These are phyloP conservation scores for Pollenia amentaria DNA, from an alignment of 2,888 invertebrate genomes.

Conservation along the genomic window DNA sequence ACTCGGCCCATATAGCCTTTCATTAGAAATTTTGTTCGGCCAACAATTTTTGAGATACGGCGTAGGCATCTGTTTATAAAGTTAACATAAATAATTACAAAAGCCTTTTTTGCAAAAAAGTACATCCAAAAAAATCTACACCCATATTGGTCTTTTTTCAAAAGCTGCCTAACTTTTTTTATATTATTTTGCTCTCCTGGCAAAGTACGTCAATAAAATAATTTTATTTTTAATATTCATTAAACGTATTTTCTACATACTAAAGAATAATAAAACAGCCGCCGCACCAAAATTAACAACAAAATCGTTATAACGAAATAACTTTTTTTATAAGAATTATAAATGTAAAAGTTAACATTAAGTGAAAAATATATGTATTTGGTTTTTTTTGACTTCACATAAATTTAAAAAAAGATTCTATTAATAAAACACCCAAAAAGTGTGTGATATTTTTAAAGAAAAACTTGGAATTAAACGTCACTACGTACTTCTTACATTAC, in stretches of 20 bases:
- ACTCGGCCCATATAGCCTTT: no score
- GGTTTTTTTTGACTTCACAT: constrained; percentile 13
- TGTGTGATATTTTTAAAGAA: neutral
- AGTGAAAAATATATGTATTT: neutral
- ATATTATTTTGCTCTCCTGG: neutral
- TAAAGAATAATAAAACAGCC: constrained; percentile 6
- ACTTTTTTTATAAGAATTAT: constrained; percentile 7
- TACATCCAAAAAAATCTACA: neutral
- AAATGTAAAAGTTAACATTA: constrained; percentile 43
- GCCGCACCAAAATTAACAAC: neutral
- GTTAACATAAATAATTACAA: no score
- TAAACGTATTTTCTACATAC: constrained; percentile 50
- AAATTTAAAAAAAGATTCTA: constrained; percentile 13
- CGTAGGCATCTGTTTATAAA: no score
- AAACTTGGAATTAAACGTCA: no score
- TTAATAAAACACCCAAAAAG: constrained; percentile 25
- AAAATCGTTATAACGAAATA: constrained; percentile 35
- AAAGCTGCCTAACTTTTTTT: neutral
- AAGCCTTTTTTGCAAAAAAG: neutral
- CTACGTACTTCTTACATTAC: no score
- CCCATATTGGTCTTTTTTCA: neutral
- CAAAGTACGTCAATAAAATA: constrained; percentile 60
- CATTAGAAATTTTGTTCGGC: no score
- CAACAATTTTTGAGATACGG: no score
- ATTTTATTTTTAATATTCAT: constrained; percentile 53